Conservation (phyloP, 2,888 invertebrate species). For the Heliconius charithonia region DNA sequence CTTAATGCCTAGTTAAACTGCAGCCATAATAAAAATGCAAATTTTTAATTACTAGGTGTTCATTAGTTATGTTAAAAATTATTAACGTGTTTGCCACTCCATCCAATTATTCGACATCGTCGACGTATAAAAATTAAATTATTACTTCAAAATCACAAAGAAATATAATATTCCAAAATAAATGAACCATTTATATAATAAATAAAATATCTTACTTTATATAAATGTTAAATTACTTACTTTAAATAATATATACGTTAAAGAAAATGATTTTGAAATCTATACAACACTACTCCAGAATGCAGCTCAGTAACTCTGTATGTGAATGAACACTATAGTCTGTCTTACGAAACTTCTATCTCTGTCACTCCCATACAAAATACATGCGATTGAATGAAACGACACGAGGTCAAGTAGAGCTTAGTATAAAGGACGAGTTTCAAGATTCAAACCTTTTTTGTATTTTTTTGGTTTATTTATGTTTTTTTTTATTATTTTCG, state of each 20-base stretch:
- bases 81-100: neutral
- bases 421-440: conserved; percentile 65
- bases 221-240: too few species aligned
- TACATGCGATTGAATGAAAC: conserved; percentile 47
- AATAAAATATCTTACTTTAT: neutral
- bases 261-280: conserved; percentile 35
- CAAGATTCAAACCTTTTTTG: conserved; percentile 41
- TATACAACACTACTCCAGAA: conserved; percentile 71
- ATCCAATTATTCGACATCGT: too few species aligned
- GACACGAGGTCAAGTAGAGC: conserved; percentile 58
- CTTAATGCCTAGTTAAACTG: neutral
- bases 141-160: too few species aligned
- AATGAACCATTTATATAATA: neutral
- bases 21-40: neutral
- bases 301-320: conserved; percentile 74
- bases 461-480: conserved; percentile 1
- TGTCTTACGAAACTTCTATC: conserved; percentile 54
- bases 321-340: conserved; percentile 77
- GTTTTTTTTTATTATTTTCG: conserved; percentile 20
- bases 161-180: neutral
- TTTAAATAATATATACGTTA: conserved; percentile 40
- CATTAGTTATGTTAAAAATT: too few species aligned
- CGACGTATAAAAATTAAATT: too few species aligned
- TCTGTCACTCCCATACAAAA: conserved; percentile 49
- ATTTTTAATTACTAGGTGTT: neutral